phyloP scores from a whole-genome alignment of 2,888 invertebrate genomes.

The Acleris laterana region DNA sequence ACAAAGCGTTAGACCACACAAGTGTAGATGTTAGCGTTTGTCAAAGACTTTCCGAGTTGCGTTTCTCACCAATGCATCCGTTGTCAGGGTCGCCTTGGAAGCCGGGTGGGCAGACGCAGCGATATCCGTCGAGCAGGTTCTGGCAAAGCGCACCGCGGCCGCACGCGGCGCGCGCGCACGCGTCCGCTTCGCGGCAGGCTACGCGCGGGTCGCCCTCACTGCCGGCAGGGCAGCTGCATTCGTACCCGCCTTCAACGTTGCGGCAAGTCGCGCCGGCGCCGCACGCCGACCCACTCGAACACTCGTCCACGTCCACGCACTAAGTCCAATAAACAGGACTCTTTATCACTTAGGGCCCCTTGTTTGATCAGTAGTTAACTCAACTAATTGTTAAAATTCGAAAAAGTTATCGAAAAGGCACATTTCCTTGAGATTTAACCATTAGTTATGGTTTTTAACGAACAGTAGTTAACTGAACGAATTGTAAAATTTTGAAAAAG shows the following conservation, averaged over 20 bases:
- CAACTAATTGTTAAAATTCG: too few species aligned
- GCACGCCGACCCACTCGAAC: constrained; percentile 88
- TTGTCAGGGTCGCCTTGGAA: constrained; percentile 91
- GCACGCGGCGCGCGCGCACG: constrained; percentile 90
- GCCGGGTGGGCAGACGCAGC: constrained; percentile 93
- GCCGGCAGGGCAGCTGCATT: constrained; percentile 93
- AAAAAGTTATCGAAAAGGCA: too few species aligned
- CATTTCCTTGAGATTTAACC: too few species aligned
- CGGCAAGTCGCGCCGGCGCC: constrained; percentile 91
- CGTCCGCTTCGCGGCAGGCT: constrained; percentile 90
- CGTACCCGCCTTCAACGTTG: constrained; percentile 91
- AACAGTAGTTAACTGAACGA: too few species aligned
- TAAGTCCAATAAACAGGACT: constrained; percentile 52
- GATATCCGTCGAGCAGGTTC: constrained; percentile 91
- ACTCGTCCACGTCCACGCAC: constrained; percentile 95
- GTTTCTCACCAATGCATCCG: constrained; percentile 89
- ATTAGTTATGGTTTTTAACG: too few species aligned
- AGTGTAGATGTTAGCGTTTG: constrained; percentile 57
- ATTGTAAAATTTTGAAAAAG: too few species aligned
- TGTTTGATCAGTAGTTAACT: too few species aligned
- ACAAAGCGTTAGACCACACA: constrained; percentile 75
- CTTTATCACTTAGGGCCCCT: background rate
- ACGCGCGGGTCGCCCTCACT: constrained; percentile 91
- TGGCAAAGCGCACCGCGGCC: constrained; percentile 92
- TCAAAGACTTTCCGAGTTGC: constrained; percentile 73